phyloP scores from a whole-genome alignment of 1,140 invertebrate species.

The Ceratitis capitata region DNA sequence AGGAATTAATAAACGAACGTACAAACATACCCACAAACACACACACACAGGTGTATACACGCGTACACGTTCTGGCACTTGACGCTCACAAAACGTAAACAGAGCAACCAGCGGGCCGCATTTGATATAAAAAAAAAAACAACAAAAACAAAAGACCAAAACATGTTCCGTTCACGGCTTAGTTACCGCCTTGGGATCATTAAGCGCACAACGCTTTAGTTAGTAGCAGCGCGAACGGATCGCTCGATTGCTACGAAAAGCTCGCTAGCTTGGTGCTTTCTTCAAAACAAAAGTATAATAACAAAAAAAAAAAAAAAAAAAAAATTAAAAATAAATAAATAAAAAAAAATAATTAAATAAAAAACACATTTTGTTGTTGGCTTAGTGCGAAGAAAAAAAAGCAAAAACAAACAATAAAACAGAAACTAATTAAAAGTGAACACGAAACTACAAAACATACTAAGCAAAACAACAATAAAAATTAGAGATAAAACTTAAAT shows the following conservation, averaged over 20 bases:
- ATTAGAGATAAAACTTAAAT: too few relatives aligned
- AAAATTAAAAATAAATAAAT: too few relatives aligned
- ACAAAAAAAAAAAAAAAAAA: too few relatives aligned
- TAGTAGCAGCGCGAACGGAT: neutral
- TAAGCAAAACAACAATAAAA: slow-evolving; percentile 16
- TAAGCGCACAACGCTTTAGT: neutral
- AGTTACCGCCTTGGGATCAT: slow-evolving; percentile 27
- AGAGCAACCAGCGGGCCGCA: too few relatives aligned
- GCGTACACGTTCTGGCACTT: neutral
- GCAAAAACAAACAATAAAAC: too few relatives aligned
- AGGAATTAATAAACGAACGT: neutral
- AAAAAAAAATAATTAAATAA: too few relatives aligned
- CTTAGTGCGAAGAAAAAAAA: neutral
- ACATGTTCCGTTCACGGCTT: neutral
- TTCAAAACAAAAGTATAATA: too few relatives aligned
- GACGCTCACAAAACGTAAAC: slow-evolving; percentile 14
- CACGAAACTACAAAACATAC: neutral
- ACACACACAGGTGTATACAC: neutral
- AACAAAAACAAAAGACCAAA: slow-evolving; percentile 27
- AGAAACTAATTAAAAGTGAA: slow-evolving; percentile 32
- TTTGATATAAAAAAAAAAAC: neutral
- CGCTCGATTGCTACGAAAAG: too few relatives aligned
- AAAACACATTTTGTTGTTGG: slow-evolving; percentile 9
- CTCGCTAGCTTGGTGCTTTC: neutral
- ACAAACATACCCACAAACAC: neutral